Base-by-base conservation (phyloP, 2,797 vertebrate genomes). In the Alauda arvensis region DNA sequence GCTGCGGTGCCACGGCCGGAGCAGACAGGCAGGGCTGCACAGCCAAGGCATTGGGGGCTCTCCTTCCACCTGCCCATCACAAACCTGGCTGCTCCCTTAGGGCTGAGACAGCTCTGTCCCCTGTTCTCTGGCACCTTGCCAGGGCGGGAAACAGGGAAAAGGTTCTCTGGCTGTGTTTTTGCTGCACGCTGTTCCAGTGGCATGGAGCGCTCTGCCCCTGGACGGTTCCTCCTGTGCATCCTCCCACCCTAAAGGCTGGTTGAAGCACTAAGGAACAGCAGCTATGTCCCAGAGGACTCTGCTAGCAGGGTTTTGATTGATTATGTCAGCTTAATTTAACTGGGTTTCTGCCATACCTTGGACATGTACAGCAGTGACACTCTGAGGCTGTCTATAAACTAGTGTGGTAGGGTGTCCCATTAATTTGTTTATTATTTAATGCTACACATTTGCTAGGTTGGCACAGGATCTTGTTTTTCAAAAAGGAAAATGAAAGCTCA, bases 401-500 rank as follows among this genome's bases (percentile, higher is more conserved):
- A 40, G 25, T 83, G 72, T 93, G 83, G 80, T 53, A 79, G 83
- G 61, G 78, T 84, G 68, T 75, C 80, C 68, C 40, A 19, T 84
- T 91, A 86, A 89, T 95, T 92, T 77, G 59, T 68, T 90, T 95
- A 77, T 90, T 87, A 79, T 84, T 91, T 93, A 94, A 84, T 87
- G 88, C 76, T 84, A 66, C 39, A 48, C 66, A 78, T 94, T 95
- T 88, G 59, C 77, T 93, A 87, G 46, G 63, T 80, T 95, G 93
- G 94, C 85, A 85, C 42, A 49, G 63, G 69, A 93, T 85, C 87
- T 40, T 91, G 88, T 91, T 94, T 94, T 91, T 86, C 65, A 56
- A 74, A 91, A 89, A 83, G 83, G 89, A 89, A 93, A 95, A 96
- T 91, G 81, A 93, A 95, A 92, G 85, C 90, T 74, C 56, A 75